Evolutionary conservation across 2,888 invertebrate species (phyloP), one percentile per base, ranked within the genome.

Genomic region (Brachypalpus laphriformis): DNA sequence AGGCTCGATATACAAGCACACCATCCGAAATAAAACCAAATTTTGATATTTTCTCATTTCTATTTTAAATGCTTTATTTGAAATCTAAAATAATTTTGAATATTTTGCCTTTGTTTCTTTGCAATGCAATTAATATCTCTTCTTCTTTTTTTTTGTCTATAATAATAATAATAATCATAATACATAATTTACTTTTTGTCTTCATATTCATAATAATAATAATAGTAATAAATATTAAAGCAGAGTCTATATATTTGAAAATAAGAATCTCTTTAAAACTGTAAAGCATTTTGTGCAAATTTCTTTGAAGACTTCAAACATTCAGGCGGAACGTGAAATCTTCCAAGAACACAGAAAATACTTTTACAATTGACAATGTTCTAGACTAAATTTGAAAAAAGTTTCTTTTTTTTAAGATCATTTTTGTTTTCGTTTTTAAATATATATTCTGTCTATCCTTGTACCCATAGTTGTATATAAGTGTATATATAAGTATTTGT

Each of bases 61-160:
- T 54, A 47, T 80, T 81, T 74, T 81, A 51, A 74, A 66, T 72
- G 82, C 63, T 83, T 83, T 83, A 83, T 83, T 82, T 47, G 63
- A 78, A 83, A 70, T 78, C 78, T 83, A 78, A 83, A 80, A 78
- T 75, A 65, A 75, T 80, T 74, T 74, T 61, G 28, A 76, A 80
- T 74, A 70, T 45, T 40, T 77, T 51, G 31, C 9, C 9, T 11
- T 34, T 34, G n/a, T 47, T 34, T 34, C 22, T 34, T 61, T 77
- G 47, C 25, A 37, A 16, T 49, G 47, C 77, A 66, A 59, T 66
- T 16, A 47, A 61, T 76, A 66, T 57, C n/a, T n/a, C n/a, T n/a
- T n/a, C n/a, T n/a, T n/a, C n/a, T n/a, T n/a, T n/a, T 61, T 66
- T 59, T 61, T 66, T 59, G 45, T 65, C 49, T 74, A 70, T 75